Conservation (phyloP, 2,113 vertebrate genomes). For the Gymnobelideus leadbeateri region DNA sequence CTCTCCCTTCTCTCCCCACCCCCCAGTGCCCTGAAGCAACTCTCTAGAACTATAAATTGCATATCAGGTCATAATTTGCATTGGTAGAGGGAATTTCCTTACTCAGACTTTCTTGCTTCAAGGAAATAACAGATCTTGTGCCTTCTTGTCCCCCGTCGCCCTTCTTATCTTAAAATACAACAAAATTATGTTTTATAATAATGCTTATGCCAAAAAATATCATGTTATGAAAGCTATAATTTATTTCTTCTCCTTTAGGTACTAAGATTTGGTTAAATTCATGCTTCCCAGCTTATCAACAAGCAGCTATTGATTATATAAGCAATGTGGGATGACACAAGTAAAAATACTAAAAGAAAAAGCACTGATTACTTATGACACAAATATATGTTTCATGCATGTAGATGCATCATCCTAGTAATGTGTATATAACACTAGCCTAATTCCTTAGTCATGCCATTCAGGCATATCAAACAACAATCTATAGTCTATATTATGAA, state of each 20-base stretch:
- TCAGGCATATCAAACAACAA: not conserved
- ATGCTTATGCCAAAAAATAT: not conserved
- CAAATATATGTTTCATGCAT: not conserved
- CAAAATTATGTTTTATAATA: conserved; percentile 11
- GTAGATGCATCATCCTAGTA: not conserved
- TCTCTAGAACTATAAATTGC: not conserved
- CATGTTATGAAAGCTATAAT: not conserved
- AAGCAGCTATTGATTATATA: not conserved
- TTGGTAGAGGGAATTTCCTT: not conserved
- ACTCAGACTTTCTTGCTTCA: not conserved
- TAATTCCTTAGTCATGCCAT: not conserved
- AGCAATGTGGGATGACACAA: not conserved
- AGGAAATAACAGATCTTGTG: not conserved
- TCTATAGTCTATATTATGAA: not conserved
- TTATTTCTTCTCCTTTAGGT: not conserved
- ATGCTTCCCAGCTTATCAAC: not conserved
- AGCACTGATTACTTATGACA: not conserved
- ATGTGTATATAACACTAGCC: too few species aligned
- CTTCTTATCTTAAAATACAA: conserved; percentile 2
- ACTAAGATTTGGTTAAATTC: conserved; percentile 35
- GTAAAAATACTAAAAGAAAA: not conserved
- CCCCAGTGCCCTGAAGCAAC: not conserved
- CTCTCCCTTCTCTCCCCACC: not conserved
- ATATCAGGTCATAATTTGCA: not conserved
- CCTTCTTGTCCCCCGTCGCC: not conserved